Evolutionary conservation across 2,888 invertebrate species (phyloP), one percentile per base, ranked within the genome.

Genomic region (Caenorhabditis sp.): DNA sequence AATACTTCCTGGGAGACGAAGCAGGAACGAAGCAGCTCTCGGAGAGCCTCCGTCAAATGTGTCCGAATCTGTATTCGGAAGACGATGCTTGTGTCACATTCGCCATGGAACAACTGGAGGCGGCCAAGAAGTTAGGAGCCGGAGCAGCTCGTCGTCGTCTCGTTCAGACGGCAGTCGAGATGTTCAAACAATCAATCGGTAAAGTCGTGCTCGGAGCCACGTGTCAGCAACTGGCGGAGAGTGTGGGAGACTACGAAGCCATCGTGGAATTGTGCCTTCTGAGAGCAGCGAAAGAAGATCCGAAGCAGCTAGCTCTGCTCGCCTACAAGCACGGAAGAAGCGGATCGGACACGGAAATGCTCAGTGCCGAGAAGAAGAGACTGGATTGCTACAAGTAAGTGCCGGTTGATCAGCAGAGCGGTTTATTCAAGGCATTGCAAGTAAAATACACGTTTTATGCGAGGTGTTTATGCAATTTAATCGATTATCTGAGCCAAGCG

Each of bases 21-120:
- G 96, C 97, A 0, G 95, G 95, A 1, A 95, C 96, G 1, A 95
- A 95, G 89, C 93, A 94, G 0, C 95, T 99, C 77, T 96, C 95
- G 74, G 92, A 92, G 24, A 94, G 94, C 88, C 90, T 99, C 62
- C 92, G 96, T 50, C 94, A 95, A 86, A 92, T 95, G 1, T 99
- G 98, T 88, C 98, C 99, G 0, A 94, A 94, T 83, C 91, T 99
- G 26, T 99, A 84, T 32, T 83, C 83, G 1, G 78, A 79, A 72
- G 81, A 83, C 24, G 85, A 83, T 30, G 83, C 84, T 0, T 81
- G 83, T 46, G 81, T 84, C 11, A 84, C 84, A 11, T 73, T 72
- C 17, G 84, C 80, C 8, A 81, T 83, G 76, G 84, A 84, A 48
- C 78, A 82, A 53, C 68, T 87, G 5, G 76, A 83, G 41, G 58